Evolutionary conservation across 1,140 invertebrate species (phyloP).

Genomic region (Zaprionus nigranus): DNA sequence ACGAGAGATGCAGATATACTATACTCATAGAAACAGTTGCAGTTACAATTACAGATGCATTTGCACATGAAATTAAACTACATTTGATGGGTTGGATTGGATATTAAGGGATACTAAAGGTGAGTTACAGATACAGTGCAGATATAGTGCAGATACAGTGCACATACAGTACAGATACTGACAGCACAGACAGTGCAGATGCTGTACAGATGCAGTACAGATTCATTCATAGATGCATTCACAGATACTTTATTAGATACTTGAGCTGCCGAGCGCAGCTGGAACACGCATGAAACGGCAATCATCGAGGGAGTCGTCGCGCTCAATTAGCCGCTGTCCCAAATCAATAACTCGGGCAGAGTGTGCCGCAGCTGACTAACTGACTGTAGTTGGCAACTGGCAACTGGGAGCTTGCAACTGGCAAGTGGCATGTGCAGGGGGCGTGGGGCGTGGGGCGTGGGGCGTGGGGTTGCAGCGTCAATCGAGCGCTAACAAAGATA

Average conservation of each 20-base stretch:
- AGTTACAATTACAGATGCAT: too few species aligned
- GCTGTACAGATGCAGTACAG: too few species aligned
- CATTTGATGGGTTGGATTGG: too few species aligned
- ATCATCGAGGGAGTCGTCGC: slow-evolving; percentile 26
- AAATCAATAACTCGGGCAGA: slow-evolving; percentile 59
- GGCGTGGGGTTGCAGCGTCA: slow-evolving; percentile 50
- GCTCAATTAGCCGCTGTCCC: slow-evolving; percentile 69
- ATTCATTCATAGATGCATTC: neutral
- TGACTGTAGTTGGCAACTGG: slow-evolving; percentile 37
- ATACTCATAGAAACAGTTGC: too few species aligned
- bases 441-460: too few species aligned
- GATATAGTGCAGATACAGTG: neutral
- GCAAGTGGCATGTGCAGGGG: neutral
- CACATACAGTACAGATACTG: neutral
- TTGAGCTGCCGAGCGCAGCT: neutral
- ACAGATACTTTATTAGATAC: neutral
- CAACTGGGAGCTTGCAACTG: slow-evolving; percentile 18
- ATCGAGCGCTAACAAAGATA: slow-evolving; percentile 81
- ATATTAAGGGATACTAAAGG: too few species aligned
- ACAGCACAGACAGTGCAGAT: too few species aligned
- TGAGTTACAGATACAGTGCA: too few species aligned
- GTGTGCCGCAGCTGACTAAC: slow-evolving; percentile 35
- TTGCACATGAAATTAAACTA: too few species aligned
- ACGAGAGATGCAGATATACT: too few species aligned
- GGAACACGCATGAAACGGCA: slow-evolving; percentile 32